phyloP scores from a whole-genome alignment of 2,888 invertebrate genomes.

The Harpalus rubripes region DNA sequence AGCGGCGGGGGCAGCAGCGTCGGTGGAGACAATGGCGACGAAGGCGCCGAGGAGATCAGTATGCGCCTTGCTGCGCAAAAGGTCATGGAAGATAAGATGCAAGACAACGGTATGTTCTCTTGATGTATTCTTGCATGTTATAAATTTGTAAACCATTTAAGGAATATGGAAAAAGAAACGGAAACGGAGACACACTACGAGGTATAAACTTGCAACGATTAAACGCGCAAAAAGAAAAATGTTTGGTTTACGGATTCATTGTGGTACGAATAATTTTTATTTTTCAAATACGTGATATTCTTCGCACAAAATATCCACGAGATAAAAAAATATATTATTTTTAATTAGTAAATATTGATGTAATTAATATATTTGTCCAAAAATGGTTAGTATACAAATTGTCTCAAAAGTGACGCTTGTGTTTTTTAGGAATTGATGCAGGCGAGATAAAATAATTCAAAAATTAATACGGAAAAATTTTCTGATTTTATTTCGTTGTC shows the following conservation, averaged over 20 bases:
- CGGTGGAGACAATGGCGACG: slow-evolving; percentile 72
- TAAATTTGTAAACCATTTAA: slow-evolving; percentile 16
- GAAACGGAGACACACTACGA: slow-evolving; percentile 30
- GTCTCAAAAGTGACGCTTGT: too few relatives aligned
- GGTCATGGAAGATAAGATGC: slow-evolving; percentile 77
- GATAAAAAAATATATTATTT: too few relatives aligned
- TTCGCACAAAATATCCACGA: too few relatives aligned
- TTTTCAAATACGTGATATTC: background rate
- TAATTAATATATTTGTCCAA: too few relatives aligned
- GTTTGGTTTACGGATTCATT: background rate
- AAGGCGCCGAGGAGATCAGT: slow-evolving; percentile 69
- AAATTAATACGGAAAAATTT: too few relatives aligned
- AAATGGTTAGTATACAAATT: too few relatives aligned
- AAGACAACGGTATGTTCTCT: slow-evolving; percentile 73
- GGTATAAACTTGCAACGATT: background rate
- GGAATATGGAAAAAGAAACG: slow-evolving; percentile 25
- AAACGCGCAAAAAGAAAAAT: slow-evolving; percentile 27
- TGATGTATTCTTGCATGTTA: background rate
- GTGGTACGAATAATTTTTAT: slow-evolving; percentile 29
- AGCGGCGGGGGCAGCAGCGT: slow-evolving; percentile 71
- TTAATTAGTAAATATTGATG: too few relatives aligned
- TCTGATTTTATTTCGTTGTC: too few relatives aligned
- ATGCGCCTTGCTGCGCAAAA: slow-evolving; percentile 74
- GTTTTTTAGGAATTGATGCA: too few relatives aligned
- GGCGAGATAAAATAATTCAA: too few relatives aligned